Percentiles rank a stretch among this genome's conserved stretches.
These are phyloP conservation scores for Cepaea nemoralis DNA, from an alignment of 1,140 invertebrate species.

Conservation along the genomic window DNA sequence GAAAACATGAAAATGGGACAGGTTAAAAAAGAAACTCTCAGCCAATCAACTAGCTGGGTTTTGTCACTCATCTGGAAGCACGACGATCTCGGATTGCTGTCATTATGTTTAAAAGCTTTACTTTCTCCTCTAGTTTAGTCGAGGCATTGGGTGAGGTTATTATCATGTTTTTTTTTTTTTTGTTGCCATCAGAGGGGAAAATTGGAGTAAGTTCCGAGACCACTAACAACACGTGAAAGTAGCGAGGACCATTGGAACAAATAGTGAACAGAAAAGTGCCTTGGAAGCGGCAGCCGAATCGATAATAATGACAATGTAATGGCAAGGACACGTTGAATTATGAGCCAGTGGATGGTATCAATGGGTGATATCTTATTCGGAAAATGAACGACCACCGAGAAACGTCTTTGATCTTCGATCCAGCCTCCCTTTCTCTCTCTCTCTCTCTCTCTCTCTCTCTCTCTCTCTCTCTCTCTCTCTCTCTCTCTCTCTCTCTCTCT, in stretches of 20 bases:
- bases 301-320: constrained; percentile 1
- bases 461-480: too few relatives aligned
- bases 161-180: too few relatives aligned
- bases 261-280: background rate
- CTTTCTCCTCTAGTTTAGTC: background rate
- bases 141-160: background rate
- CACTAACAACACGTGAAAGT: too few relatives aligned
- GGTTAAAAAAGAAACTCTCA: background rate
- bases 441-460: background rate
- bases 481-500: background rate
- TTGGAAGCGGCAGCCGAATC: background rate
- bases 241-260: too few relatives aligned
- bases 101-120: background rate
- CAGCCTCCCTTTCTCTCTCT: background rate
- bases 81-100: background rate
- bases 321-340: background rate
- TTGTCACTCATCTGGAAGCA: background rate
- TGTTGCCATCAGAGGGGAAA: too few relatives aligned
- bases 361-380: background rate
- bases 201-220: too few relatives aligned
- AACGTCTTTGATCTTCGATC: background rate
- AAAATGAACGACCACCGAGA: background rate
- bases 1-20: background rate
- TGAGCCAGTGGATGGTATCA: background rate
- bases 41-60: background rate